phyloP scores from a whole-genome alignment of 2,888 invertebrate species.

The Ophion obscuratus region DNA sequence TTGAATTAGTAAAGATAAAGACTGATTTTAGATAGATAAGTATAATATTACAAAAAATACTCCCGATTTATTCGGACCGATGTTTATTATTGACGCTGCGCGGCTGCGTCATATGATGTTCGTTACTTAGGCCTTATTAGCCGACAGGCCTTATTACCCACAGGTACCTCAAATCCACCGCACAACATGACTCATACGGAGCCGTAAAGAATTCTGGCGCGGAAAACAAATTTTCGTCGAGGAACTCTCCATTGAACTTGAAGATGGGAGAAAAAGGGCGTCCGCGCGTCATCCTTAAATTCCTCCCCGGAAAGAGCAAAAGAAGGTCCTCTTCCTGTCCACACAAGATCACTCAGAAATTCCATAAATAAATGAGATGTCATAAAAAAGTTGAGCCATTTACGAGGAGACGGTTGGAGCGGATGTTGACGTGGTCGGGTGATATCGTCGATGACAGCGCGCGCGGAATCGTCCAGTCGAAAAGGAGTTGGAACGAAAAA shows the following conservation, averaged over 20 bases:
- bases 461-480: conserved; percentile 13
- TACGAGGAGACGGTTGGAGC: conserved; percentile 35
- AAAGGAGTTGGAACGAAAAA: conserved; percentile 28
- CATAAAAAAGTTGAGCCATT: conserved; percentile 72
- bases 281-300: not conserved
- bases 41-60: too few species aligned
- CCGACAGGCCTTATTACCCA: too few species aligned
- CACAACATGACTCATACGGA: not conserved
- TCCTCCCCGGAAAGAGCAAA: not conserved
- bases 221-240: conserved; percentile 6
- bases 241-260: too few species aligned
- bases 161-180: not conserved
- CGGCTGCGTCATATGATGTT: too few species aligned
- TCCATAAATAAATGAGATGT: conserved; percentile 78
- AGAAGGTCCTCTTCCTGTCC: conserved; percentile 28
- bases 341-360: conserved; percentile 75
- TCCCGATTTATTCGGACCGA: too few species aligned
- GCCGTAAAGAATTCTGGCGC: not conserved
- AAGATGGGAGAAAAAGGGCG: conserved; percentile 30
- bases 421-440: not conserved
- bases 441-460: not conserved
- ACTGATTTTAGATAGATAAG: too few species aligned
- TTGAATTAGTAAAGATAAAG: too few species aligned
- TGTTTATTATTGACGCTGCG: too few species aligned
- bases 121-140: too few species aligned